phyloP scores from a whole-genome alignment of 2,888 invertebrate species.

The Drosophila multiciliata region DNA sequence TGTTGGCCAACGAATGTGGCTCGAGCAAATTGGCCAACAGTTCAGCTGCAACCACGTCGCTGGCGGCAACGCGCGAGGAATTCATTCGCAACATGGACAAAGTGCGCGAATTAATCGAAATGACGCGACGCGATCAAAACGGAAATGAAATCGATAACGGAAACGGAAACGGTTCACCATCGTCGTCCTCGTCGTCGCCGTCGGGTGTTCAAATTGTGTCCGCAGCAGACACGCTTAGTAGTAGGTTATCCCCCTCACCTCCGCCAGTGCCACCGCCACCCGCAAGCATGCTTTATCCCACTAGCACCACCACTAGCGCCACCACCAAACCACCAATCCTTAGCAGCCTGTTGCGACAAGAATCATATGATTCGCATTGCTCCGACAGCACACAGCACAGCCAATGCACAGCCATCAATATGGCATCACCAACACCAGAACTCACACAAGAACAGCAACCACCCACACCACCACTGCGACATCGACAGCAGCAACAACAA shows the following conservation, averaged over 20 bases:
- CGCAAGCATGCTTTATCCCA: conserved; percentile 41
- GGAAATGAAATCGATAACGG: conserved; percentile 8
- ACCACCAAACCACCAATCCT: conserved; percentile 18
- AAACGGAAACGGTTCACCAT: not conserved
- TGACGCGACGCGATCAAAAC: conserved; percentile 66
- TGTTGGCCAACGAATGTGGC: conserved; percentile 44
- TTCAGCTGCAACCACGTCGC: conserved; percentile 66
- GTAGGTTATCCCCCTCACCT: conserved; percentile 55
- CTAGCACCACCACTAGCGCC: conserved; percentile 16
- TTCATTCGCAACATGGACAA: conserved; percentile 82
- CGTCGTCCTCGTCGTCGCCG: not conserved
- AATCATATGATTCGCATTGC: conserved; percentile 87
- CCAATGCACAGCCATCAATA: conserved; percentile 88
- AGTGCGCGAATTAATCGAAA: conserved; percentile 82
- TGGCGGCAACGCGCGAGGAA: conserved; percentile 74
- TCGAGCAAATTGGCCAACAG: conserved; percentile 59
- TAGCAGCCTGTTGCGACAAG: conserved; percentile 84
- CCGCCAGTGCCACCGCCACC: conserved; percentile 70
- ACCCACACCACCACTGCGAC: conserved; percentile 13
- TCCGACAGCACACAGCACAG: conserved; percentile 88
- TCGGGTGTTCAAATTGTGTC: conserved; percentile 15
- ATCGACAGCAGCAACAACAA: conserved; percentile 11
- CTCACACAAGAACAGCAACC: not conserved
- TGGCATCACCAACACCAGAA: conserved; percentile 68
- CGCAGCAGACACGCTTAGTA: conserved; percentile 18